A percentile compares a stretch with the other conserved stretches of the same genome.
Evolutionary conservation across 2,888 invertebrate genomes (phyloP).

Genomic region (Conomelus anceps): DNA sequence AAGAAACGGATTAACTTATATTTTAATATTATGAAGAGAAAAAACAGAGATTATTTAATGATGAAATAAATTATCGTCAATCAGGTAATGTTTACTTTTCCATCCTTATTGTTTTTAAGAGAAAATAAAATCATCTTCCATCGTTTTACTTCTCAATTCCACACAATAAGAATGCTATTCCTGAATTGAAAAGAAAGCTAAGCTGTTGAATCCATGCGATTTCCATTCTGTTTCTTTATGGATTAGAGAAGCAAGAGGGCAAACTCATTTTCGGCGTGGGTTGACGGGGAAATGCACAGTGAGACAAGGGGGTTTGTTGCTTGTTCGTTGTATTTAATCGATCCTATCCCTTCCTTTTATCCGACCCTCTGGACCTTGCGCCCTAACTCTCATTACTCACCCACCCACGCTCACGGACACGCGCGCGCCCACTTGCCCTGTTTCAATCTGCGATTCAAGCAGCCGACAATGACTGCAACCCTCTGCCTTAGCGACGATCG

Average conservation of each 20-base stretch:
- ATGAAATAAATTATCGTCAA: too few relatives aligned
- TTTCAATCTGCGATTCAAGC: not conserved
- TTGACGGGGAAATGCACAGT: not conserved
- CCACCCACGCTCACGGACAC: not conserved
- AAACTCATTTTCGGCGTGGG: not conserved
- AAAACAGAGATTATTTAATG: too few relatives aligned
- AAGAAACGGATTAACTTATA: too few relatives aligned
- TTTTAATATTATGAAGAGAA: too few relatives aligned
- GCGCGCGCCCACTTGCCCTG: not conserved
- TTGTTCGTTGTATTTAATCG: not conserved
- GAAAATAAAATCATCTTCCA: too few relatives aligned
- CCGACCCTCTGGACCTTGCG: not conserved
- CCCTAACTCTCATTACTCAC: not conserved
- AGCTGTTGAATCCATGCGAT: not conserved
- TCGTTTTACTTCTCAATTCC: too few relatives aligned
- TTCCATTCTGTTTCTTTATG: not conserved
- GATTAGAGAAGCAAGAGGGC: not conserved
- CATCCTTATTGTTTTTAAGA: too few relatives aligned
- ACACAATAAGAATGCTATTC: not conserved
- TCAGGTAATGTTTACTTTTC: too few relatives aligned
- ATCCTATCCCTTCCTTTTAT: not conserved
- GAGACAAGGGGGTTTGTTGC: not conserved
- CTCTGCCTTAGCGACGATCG: not conserved
- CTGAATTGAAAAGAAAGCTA: not conserved
- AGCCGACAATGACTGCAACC: not conserved